A percentile compares a stretch with the other conserved stretches of the same genome.
These are phyloP conservation scores for Columba livia DNA, from an alignment of 2,113 vertebrate genomes.

Conservation along the genomic window DNA sequence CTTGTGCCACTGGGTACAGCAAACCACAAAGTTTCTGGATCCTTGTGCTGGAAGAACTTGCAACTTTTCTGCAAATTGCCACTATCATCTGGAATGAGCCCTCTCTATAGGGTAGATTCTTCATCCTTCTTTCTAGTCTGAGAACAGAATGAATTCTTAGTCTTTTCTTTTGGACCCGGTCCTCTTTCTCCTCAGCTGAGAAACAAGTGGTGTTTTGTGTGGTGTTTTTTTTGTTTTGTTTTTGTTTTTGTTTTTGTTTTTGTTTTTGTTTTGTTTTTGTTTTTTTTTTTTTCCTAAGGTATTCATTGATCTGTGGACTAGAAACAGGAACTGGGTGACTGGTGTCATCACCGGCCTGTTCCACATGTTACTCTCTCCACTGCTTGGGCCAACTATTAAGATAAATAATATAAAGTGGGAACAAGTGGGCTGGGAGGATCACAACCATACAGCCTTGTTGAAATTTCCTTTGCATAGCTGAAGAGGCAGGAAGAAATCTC, in stretches of 20 bases:
- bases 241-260: background rate
- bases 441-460: background rate
- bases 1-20: background rate
- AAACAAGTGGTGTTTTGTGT: background rate
- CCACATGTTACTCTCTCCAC: background rate
- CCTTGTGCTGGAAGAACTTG: background rate
- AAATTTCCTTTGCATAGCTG: background rate
- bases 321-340: background rate
- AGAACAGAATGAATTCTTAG: background rate
- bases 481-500: background rate
- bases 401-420: background rate
- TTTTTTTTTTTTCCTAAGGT: background rate
- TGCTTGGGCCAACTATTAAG: background rate
- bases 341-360: background rate
- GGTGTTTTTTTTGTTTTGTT: background rate
- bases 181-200: background rate
- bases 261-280: too few relatives aligned
- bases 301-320: background rate
- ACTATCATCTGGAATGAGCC: background rate
- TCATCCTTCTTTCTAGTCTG: background rate
- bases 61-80: background rate
- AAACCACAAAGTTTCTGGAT: background rate
- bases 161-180: background rate
- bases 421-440: background rate
- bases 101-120: rapidly evolving